Evolutionary conservation across 2,888 invertebrate genomes (phyloP), one percentile per base, ranked within the genome.

Genomic region (Caenorhabditis sp.): DNA sequence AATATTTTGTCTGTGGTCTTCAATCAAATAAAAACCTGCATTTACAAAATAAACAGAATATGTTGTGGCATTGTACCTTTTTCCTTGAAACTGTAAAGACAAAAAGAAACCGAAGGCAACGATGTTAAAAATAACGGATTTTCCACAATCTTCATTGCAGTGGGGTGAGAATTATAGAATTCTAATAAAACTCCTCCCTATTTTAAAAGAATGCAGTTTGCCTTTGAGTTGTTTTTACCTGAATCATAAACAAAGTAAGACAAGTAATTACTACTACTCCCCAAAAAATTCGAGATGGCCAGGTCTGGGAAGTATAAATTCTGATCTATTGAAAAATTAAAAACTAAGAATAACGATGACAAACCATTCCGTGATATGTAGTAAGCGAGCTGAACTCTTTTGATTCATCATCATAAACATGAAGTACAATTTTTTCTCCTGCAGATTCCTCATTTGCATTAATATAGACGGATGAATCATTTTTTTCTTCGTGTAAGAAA

Each of bases 321-420:
- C 88, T 11, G 1, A 79, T 79, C 78, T 82, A n/a, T n/a, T n/a
- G 60, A 26, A 80, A 78, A 55, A 11, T 15, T 15, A 24, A 20
- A 32, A 28, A 68, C 81, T n/a, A 26, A n/a, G n/a, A n/a, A n/a
- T n/a, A n/a, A n/a, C n/a, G n/a, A n/a, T n/a, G n/a, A n/a, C n/a
- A n/a, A n/a, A 88, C 86, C 85, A 88, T 87, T 69, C 87, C 88
- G 83, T 88, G 88, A 77, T 87, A 88, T 9, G 88, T 88, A 5
- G 88, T 88, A 1, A 86, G 64, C 0, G 86, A 85, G 0, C 86
- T 84, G 65, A 88, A 87, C 35, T 86, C 86, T 64, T 84, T 83
- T 9, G 84, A 85, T 71, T 87, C 87, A 47, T 87, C 84, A 64
- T 88, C 88, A 65, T 87, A 87, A 24, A 88, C 85, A 72, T 88